A percentile compares a stretch with the other conserved stretches of the same genome.
These are phyloP conservation scores for Cygnus buccinator DNA, from an alignment of 2,113 vertebrate species.

Conservation along the genomic window DNA sequence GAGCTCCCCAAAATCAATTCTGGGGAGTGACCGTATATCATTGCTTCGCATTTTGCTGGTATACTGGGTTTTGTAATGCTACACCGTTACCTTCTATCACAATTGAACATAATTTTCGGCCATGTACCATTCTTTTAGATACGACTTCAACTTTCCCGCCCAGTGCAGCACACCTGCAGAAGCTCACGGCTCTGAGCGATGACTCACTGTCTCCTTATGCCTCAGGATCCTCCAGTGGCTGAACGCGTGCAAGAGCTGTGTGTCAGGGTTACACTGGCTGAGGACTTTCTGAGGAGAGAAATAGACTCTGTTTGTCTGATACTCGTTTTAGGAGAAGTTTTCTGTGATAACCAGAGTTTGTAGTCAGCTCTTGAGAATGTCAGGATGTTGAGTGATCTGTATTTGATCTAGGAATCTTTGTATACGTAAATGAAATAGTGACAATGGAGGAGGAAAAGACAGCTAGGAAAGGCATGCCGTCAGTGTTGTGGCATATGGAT, in stretches of 20 bases:
- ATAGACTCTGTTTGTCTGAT: constrained; percentile 11
- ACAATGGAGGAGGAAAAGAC: constrained; percentile 61
- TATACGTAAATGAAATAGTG: constrained; percentile 66
- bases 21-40: background rate
- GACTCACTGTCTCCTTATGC: constrained; percentile 3
- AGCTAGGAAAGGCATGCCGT: constrained; percentile 21
- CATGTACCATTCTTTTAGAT: background rate
- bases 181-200: background rate
- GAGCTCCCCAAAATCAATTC: background rate
- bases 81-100: background rate
- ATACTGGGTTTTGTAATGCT: background rate
- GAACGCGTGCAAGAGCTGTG: background rate
- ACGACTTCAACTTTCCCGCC: background rate
- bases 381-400: constrained; percentile 66
- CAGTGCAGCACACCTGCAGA: constrained; percentile 41
- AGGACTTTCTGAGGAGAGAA: constrained; percentile 8
- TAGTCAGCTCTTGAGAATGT: constrained; percentile 51
- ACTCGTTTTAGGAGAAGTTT: constrained; percentile 37
- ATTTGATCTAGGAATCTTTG: constrained; percentile 66
- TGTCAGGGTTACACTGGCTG: background rate
- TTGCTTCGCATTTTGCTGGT: background rate
- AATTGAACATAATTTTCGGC: accelerated
- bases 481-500: constrained; percentile 16
- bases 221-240: background rate
- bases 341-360: constrained; percentile 45